phyloP scores from a whole-genome alignment of 2,888 invertebrate species.

The Aelia acuminata region DNA sequence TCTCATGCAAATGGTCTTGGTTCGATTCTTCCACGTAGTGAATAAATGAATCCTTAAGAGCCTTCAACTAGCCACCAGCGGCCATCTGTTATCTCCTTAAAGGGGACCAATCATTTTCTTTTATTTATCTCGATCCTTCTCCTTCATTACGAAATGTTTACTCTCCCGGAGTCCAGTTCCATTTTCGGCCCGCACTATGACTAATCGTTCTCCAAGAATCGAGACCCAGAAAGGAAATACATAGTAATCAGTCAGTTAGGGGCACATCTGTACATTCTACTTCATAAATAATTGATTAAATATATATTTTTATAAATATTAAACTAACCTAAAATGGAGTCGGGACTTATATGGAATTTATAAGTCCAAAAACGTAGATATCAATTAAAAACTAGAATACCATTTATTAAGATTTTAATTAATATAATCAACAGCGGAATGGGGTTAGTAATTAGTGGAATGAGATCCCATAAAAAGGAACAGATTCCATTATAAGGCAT shows the following conservation, averaged over 20 bases:
- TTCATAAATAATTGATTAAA: background rate
- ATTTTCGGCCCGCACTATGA: background rate
- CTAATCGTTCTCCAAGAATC: background rate
- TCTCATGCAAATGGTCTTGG: background rate
- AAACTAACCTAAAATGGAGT: background rate
- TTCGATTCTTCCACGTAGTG: background rate
- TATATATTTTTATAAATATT: background rate
- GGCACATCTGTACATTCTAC: background rate
- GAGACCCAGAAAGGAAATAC: background rate
- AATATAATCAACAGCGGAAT: background rate
- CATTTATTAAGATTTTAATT: background rate
- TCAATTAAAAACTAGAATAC: background rate
- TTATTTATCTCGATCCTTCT: background rate
- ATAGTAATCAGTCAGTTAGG: no score
- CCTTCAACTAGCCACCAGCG: no score
- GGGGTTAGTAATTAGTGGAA: background rate
- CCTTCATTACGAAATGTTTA: constrained; percentile 34
- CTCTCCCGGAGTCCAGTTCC: background rate
- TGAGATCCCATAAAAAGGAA: background rate
- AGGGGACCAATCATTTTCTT: background rate
- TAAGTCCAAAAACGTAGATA: background rate
- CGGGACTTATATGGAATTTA: background rate
- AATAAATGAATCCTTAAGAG: constrained; percentile 29
- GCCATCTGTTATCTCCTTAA: constrained; percentile 14
- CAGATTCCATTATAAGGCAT: background rate